Percentiles rank a stretch among this genome's conserved stretches.
Evolutionary conservation across 2,888 invertebrate species (phyloP).

Genomic region (Eupelmus urozonus): DNA sequence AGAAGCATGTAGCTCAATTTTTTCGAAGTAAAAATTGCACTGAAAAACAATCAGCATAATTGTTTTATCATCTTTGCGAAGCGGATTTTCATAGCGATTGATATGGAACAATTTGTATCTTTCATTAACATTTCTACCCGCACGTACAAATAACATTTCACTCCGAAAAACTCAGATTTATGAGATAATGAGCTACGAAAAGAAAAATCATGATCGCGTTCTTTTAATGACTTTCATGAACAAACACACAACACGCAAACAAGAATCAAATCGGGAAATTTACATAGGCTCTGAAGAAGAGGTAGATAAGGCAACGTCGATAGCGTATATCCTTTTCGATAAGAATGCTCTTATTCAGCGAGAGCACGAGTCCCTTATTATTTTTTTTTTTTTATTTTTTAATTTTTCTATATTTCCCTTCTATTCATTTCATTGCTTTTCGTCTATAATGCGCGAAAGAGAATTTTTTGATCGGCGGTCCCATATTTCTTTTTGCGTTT

Average conservation of each 20-base stretch:
- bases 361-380: slow-evolving; percentile 40
- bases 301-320: slow-evolving; percentile 58
- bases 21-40: too few relatives aligned
- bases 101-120: too few relatives aligned
- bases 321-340: slow-evolving; percentile 46
- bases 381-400: too few relatives aligned
- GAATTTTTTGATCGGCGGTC: slow-evolving; percentile 20
- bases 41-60: too few relatives aligned
- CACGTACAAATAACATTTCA: too few relatives aligned
- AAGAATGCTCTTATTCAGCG: slow-evolving; percentile 44
- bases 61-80: too few relatives aligned
- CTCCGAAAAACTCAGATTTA: too few relatives aligned
- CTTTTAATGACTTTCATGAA: slow-evolving; percentile 14
- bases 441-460: neutral
- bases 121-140: too few relatives aligned
- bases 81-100: too few relatives aligned
- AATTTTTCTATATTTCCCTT: neutral
- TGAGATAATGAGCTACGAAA: too few relatives aligned
- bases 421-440: neutral
- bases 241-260: slow-evolving; percentile 20
- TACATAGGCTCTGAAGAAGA: slow-evolving; percentile 51
- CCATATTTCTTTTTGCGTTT: slow-evolving; percentile 19
- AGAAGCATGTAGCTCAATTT: too few relatives aligned
- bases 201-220: slow-evolving; percentile 2
- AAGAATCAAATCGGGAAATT: slow-evolving; percentile 28